Base-by-base conservation (phyloP, 2,888 invertebrate species). In the Idaea biselata region DNA sequence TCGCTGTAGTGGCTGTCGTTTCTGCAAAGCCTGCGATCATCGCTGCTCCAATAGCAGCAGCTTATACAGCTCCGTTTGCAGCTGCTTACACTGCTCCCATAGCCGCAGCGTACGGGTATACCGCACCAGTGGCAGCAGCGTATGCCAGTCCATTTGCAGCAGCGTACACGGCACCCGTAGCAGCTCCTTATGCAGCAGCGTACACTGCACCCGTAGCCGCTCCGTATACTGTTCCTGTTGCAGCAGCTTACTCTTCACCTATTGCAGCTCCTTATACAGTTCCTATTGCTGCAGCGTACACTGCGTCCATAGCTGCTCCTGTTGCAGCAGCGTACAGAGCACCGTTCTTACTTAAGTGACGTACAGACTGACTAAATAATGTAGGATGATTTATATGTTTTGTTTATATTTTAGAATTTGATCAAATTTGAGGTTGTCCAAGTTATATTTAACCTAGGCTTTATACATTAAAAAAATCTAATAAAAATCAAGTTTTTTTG, bases 11-110 rank as follows among this genome's bases (percentile, higher is more conserved):
- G 72, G 86, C 87, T 64, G 70, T 88, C 16, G 89, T 79, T 60
- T 82, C 84, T 17, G 93, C 91, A 60, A 91, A 92, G 69, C 92
- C 93, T 82, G 87, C 67, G 81, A 71, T 72, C 63, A 68, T 70
- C 5, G 69, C 68, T 59, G 64, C 70, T 6, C 70, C 71, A n/a
- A 67, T 77, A 7, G 81, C 87, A 58, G 79, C 82, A 1, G 77
- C 84, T 18, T 79, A 78, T 58, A 73, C 78, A 11, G 67, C 84
- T 0, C 69, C 78, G 6, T 75, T 81, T 44, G 77, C 83, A 11
- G 75, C 80, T 16, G 77, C 76, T 0, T 78, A 78, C 69, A 69
- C 76, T 0, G 78, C 82, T 0, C 80, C 81, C 0, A 61, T 79
- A 1, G 80, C 86, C 6, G 80, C 84, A 0, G 81, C 83, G 0